A percentile compares a stretch with the other conserved stretches of the same genome.
Evolutionary conservation across 2,888 invertebrate species (phyloP).

Genomic region (Napeogenes inachia): DNA sequence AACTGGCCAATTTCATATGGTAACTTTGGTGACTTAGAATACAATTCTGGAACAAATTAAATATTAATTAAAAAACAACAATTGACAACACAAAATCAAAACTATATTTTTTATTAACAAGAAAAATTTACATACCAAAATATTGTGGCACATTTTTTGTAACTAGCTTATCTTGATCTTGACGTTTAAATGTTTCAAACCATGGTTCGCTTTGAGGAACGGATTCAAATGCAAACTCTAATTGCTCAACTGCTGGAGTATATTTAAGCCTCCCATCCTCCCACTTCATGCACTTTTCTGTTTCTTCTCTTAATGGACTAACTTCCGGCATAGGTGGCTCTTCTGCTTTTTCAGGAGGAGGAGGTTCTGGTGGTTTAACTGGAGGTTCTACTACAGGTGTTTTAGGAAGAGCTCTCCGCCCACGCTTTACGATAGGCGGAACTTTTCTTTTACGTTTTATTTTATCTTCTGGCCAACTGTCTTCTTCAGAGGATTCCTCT

Average conservation of each 20-base stretch:
- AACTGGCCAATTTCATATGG: conserved; percentile 86
- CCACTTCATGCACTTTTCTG: conserved; percentile 67
- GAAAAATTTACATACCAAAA: conserved; percentile 64
- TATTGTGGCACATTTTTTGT: conserved; percentile 78
- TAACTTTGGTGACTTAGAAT: conserved; percentile 80
- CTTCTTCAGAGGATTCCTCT: conserved; percentile 70
- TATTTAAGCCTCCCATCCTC: conserved; percentile 67
- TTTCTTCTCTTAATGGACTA: conserved; percentile 53
- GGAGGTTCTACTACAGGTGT: conserved; percentile 29
- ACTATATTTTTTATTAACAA: conserved; percentile 9
- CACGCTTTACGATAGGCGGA: conserved; percentile 42
- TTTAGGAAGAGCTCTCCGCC: conserved; percentile 35
- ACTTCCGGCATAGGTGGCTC: conserved; percentile 35
- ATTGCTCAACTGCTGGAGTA: conserved; percentile 76
- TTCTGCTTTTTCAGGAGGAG: conserved; percentile 27
- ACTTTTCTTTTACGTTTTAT: conserved; percentile 50
- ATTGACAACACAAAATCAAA: conserved; percentile 15
- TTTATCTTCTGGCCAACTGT: conserved; percentile 61
- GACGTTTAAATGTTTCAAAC: conserved; percentile 87
- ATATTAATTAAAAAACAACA: conserved; percentile 1
- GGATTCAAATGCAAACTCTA: conserved; percentile 86
- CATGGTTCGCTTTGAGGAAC: conserved; percentile 86
- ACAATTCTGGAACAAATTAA: conserved; percentile 65
- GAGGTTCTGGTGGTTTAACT: conserved; percentile 35
- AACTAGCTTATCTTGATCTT: conserved; percentile 83